phyloP scores from a whole-genome alignment of 64 coral and sea anemone species.

The Platygyra sinensis region DNA sequence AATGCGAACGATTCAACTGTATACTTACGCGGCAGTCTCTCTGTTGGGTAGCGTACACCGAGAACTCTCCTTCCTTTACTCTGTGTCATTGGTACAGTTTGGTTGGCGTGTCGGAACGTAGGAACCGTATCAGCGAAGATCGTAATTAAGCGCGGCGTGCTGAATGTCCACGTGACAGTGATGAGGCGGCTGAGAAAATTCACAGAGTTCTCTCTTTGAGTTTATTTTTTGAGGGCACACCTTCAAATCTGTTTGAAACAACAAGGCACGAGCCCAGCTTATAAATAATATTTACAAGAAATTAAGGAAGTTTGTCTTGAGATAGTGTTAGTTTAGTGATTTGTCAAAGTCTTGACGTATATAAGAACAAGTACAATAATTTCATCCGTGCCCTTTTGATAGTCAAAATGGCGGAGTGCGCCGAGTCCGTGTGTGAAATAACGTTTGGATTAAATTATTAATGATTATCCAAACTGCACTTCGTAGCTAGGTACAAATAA shows the following conservation, averaged over 20 bases:
- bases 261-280: not conserved
- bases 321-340: too few species aligned
- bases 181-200: constrained; percentile 46
- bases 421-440: too few species aligned
- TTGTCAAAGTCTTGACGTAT: too few species aligned
- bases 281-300: too few species aligned
- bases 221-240: constrained; percentile 32
- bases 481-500: too few species aligned
- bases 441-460: too few species aligned
- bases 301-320: too few species aligned
- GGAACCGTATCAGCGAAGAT: constrained; percentile 1
- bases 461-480: too few species aligned
- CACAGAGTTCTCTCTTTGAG: constrained; percentile 15
- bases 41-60: constrained; percentile 47
- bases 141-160: constrained; percentile 58
- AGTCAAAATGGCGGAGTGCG: too few species aligned
- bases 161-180: constrained; percentile 43
- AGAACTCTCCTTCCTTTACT: not conserved
- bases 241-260: constrained; percentile 26
- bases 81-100: constrained; percentile 54
- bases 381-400: too few species aligned
- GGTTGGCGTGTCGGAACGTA: constrained; percentile 31
- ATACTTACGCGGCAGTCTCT: constrained; percentile 23
- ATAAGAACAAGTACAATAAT: too few species aligned
- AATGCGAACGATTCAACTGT: not conserved